These are phyloP conservation scores for Nymphicus hollandicus DNA, from an alignment of 2,113 vertebrate species.

Conservation along the genomic window DNA sequence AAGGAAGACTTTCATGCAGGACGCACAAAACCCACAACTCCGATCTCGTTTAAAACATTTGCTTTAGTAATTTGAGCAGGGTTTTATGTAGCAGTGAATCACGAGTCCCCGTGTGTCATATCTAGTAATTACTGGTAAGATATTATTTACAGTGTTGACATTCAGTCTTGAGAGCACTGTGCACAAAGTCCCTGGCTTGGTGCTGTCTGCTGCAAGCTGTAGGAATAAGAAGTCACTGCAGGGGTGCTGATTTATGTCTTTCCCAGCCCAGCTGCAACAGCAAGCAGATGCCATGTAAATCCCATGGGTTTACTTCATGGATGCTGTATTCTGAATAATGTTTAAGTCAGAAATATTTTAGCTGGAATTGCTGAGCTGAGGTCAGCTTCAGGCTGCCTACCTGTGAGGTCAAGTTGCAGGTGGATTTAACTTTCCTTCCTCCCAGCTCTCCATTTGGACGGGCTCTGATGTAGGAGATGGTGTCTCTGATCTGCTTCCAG, in stretches of 20 bases:
- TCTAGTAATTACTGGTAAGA: not conserved
- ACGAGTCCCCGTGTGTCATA: not conserved
- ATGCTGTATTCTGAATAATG: not conserved
- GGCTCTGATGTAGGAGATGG: not conserved
- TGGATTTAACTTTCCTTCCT: not conserved
- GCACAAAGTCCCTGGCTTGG: not conserved
- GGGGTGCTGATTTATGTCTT: not conserved
- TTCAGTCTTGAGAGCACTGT: not conserved
- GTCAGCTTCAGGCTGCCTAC: not conserved
- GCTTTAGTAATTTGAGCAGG: not conserved
- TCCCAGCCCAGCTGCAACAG: not conserved
- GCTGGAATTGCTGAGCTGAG: not conserved
- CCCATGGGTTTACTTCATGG: not conserved
- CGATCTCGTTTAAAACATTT: not conserved
- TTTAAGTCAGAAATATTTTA: not conserved
- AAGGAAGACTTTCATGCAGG: not conserved
- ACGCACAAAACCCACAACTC: not conserved
- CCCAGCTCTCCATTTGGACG: not conserved
- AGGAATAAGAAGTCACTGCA: not conserved
- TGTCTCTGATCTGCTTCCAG: not conserved
- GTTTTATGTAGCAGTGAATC: not conserved
- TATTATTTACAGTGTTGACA: slow-evolving; percentile 4
- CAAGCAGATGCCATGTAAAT: not conserved
- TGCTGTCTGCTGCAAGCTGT: not conserved
- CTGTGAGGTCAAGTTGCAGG: not conserved